These are phyloP conservation scores for Lemur catta DNA, from an alignment of 2,797 vertebrate genomes.

Conservation along the genomic window DNA sequence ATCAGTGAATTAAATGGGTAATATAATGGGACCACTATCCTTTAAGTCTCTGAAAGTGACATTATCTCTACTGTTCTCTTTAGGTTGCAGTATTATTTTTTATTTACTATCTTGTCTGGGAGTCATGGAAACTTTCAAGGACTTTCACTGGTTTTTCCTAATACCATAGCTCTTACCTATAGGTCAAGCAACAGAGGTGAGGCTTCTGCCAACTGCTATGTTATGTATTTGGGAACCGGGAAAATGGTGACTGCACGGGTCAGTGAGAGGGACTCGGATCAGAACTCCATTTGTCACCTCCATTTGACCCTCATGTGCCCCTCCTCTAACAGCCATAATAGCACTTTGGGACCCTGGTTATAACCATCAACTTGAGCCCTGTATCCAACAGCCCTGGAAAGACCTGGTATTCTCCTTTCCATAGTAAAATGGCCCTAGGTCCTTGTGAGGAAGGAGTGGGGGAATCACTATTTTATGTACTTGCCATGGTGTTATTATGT, in stretches of 20 bases:
- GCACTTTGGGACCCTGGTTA: background rate
- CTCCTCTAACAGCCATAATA: background rate
- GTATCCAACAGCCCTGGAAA: background rate
- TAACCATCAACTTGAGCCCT: background rate
- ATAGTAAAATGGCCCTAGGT: background rate
- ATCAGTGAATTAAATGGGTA: background rate
- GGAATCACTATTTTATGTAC: background rate
- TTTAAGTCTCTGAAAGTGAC: background rate
- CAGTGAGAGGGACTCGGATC: background rate
- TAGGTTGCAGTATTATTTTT: background rate
- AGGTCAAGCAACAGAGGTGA: background rate
- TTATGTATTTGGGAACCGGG: background rate
- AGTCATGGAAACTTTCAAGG: background rate
- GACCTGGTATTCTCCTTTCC: background rate
- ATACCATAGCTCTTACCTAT: background rate
- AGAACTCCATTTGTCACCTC: background rate
- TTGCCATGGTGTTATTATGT: background rate
- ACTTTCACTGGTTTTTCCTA: background rate
- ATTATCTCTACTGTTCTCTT: background rate
- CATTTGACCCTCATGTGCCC: background rate
- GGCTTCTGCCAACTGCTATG: background rate
- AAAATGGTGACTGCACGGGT: background rate
- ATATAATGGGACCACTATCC: background rate
- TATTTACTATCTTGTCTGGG: background rate
- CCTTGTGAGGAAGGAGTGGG: background rate